A percentile compares a stretch with the other conserved stretches of the same genome.
Conservation (phyloP, 2,797 vertebrate species). For the Podargus strigoides region DNA sequence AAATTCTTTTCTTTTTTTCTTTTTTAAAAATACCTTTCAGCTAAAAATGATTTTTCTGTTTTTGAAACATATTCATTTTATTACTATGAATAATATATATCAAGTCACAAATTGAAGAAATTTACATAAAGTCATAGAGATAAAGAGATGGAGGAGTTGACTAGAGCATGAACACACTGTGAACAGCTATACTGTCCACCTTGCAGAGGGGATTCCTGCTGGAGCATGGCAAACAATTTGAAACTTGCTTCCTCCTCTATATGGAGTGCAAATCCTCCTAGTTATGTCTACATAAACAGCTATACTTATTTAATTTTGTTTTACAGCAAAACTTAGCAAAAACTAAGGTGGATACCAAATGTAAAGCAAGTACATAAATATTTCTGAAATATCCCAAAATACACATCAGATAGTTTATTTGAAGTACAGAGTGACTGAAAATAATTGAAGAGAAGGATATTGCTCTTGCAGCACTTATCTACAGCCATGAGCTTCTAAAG, state of each 20-base stretch:
- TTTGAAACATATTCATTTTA: neutral
- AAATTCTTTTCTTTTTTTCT: neutral
- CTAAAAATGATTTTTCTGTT: neutral
- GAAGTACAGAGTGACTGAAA: constrained; percentile 54
- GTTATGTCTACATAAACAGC: neutral
- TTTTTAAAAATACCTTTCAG: neutral
- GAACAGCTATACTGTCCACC: neutral
- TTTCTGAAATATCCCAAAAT: neutral
- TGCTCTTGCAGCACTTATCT: constrained; percentile 60
- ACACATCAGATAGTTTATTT: constrained; percentile 11
- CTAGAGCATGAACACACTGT: fast-evolving
- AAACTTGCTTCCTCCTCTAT: neutral
- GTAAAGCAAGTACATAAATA: neutral
- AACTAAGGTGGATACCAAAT: neutral
- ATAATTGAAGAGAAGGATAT: constrained; percentile 59
- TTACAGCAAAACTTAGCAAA: neutral
- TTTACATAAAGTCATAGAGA: neutral
- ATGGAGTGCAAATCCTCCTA: neutral
- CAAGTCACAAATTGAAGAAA: neutral
- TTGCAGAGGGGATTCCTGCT: neutral
- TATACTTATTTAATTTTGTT: neutral
- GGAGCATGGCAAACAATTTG: neutral
- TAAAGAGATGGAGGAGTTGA: neutral
- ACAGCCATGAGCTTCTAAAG: constrained; percentile 54
- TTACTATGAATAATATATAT: neutral